Conservation (phyloP, 37 sponge, comb jelly and placozoan genomes). For the Mnemiopsis leidyi region DNA sequence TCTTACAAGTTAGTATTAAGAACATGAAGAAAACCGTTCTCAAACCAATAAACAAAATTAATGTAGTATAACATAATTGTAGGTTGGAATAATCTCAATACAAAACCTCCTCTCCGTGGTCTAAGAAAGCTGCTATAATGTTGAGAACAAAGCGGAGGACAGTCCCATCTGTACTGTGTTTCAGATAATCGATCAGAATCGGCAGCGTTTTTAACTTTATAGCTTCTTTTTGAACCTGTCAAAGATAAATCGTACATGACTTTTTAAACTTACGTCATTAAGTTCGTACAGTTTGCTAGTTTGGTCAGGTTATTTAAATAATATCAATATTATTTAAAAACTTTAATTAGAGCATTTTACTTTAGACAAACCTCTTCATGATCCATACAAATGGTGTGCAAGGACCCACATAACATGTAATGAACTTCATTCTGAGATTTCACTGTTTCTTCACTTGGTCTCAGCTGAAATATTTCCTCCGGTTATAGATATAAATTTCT, state of each 20-base stretch:
- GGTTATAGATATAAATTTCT: too few relatives aligned
- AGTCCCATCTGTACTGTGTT: constrained; percentile 38
- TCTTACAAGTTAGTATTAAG: background rate
- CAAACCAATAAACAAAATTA: background rate
- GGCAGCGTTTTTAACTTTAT: background rate
- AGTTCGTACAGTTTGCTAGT: too few relatives aligned
- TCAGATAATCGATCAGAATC: constrained; percentile 6
- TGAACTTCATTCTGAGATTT: background rate
- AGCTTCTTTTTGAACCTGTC: constrained; percentile 53
- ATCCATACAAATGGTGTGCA: constrained; percentile 65
- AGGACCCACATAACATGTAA: constrained; percentile 50
- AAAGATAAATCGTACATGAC: too few relatives aligned
- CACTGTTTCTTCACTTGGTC: background rate
- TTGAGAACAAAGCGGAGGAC: constrained; percentile 38
- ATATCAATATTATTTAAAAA: too few relatives aligned
- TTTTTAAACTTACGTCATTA: background rate
- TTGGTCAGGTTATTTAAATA: too few relatives aligned
- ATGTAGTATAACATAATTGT: background rate
- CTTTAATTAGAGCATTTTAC: too few relatives aligned
- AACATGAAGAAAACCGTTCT: background rate
- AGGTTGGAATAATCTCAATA: too few relatives aligned
- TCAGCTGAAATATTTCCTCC: too few relatives aligned
- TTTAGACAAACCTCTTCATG: constrained; percentile 47
- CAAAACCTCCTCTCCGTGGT: constrained; percentile 54
- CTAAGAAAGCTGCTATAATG: constrained; percentile 24